phyloP scores from a whole-genome alignment of 1,140 invertebrate species.

The Leptestheria dahalacensis region DNA sequence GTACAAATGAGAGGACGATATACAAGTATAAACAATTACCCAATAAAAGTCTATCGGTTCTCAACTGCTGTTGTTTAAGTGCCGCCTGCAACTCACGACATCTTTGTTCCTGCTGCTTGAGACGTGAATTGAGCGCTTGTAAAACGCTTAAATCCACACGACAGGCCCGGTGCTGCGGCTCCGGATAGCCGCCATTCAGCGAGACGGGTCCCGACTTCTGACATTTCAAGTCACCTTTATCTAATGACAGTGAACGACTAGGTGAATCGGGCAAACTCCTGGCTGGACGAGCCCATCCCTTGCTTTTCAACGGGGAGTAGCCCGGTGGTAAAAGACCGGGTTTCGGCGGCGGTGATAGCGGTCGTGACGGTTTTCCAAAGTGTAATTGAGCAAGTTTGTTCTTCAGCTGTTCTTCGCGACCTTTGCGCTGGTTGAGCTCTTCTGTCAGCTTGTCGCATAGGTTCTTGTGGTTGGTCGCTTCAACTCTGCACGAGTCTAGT shows the following conservation, averaged over 20 bases:
- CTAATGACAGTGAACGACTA: neutral
- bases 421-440: neutral
- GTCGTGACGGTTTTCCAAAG: neutral
- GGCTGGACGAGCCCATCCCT: constrained; percentile 2
- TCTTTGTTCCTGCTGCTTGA: constrained; percentile 39
- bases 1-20: too few relatives aligned
- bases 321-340: constrained; percentile 7
- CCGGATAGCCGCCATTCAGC: constrained; percentile 2
- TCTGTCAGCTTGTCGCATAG: neutral
- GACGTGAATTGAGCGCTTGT: constrained; percentile 31
- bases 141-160: constrained; percentile 30
- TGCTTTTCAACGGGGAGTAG: constrained; percentile 13
- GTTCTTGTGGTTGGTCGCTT: neutral
- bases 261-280: neutral
- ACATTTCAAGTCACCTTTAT: neutral
- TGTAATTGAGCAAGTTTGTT: neutral
- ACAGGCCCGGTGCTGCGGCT: constrained; percentile 16
- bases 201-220: neutral
- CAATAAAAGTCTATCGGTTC: constrained; percentile 44
- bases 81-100: constrained; percentile 42
- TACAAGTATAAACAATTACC: constrained; percentile 32
- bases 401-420: neutral
- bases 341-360: constrained; percentile 9
- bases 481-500: neutral
- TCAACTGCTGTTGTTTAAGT: constrained; percentile 43